Percentiles rank a stretch among this genome's conserved stretches.
These are phyloP conservation scores for Eumerus sabulonum DNA, from an alignment of 2,888 invertebrate species.

Conservation along the genomic window DNA sequence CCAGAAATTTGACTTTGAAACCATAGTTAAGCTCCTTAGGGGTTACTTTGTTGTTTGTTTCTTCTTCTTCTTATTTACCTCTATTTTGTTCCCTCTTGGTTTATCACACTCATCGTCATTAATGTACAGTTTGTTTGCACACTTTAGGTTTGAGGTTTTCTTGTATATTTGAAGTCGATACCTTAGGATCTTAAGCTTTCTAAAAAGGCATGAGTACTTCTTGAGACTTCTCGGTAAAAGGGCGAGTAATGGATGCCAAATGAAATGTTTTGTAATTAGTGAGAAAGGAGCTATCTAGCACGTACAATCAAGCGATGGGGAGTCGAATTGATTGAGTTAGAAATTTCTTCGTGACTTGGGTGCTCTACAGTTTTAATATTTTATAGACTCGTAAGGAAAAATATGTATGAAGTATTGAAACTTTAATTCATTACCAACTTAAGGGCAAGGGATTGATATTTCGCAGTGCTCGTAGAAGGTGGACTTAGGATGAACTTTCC, in stretches of 20 bases:
- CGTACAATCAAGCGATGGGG: not conserved
- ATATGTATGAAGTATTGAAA: not conserved
- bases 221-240: not conserved
- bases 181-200: conserved; percentile 1
- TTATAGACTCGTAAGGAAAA: conserved; percentile 27
- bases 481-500: not conserved
- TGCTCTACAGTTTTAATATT: conserved; percentile 24
- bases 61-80: too few relatives aligned
- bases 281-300: conserved; percentile 13
- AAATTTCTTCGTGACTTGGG: conserved; percentile 2
- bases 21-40: conserved; percentile 66
- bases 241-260: conserved; percentile 14
- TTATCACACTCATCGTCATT: not conserved
- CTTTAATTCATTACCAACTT: conserved; percentile 7
- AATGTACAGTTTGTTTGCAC: conserved; percentile 37
- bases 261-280: conserved; percentile 46
- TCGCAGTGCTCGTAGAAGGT: not conserved
- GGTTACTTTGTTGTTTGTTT: conserved; percentile 59
- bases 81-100: not conserved
- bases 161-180: conserved; percentile 26
- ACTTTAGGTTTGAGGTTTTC: conserved; percentile 59
- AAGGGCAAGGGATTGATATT: not conserved
- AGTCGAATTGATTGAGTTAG: conserved; percentile 38
- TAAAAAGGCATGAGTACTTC: not conserved
- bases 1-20: conserved; percentile 65